phyloP scores from a whole-genome alignment of 2,888 invertebrate species.

The Lithophane ornitopus region DNA sequence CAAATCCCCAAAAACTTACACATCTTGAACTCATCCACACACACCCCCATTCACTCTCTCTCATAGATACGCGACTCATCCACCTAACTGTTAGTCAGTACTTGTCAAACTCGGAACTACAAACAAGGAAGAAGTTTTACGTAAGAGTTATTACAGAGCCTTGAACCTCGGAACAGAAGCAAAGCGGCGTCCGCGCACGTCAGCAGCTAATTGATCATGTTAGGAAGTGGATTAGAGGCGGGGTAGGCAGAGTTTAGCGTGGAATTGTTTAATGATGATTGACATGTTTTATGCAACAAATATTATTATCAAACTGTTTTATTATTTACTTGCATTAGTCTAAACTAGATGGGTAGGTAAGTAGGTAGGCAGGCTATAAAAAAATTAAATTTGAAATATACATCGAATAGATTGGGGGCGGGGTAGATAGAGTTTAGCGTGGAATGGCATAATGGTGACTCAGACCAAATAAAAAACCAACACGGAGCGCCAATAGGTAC shows the following conservation, averaged over 20 bases:
- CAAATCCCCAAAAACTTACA: background rate
- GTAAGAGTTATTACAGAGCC: slow-evolving; percentile 66
- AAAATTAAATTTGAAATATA: too few species aligned
- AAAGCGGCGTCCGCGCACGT: slow-evolving; percentile 60
- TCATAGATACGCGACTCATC: background rate
- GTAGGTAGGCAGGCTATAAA: too few species aligned
- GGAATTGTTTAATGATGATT: background rate
- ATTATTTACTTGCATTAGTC: too few species aligned
- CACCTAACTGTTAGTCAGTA: slow-evolving; percentile 13
- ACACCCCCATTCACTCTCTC: background rate
- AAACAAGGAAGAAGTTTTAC: slow-evolving; percentile 48
- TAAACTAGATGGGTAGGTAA: too few species aligned
- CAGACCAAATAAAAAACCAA: too few species aligned
- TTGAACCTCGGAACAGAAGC: slow-evolving; percentile 73
- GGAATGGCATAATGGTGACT: too few species aligned
- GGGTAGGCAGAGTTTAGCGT: slow-evolving; percentile 20
- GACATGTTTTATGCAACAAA: background rate
- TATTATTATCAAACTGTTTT: too few species aligned
- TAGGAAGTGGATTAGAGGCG: slow-evolving; percentile 46
- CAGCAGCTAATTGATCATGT: slow-evolving; percentile 56
- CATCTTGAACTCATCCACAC: background rate
- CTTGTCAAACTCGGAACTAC: slow-evolving; percentile 53
- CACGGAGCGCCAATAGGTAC: too few species aligned
- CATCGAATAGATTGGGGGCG: too few species aligned
- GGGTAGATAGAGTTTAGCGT: too few species aligned